Conservation (phyloP, 2,113 vertebrate genomes). For the Chaetops frenatus region DNA sequence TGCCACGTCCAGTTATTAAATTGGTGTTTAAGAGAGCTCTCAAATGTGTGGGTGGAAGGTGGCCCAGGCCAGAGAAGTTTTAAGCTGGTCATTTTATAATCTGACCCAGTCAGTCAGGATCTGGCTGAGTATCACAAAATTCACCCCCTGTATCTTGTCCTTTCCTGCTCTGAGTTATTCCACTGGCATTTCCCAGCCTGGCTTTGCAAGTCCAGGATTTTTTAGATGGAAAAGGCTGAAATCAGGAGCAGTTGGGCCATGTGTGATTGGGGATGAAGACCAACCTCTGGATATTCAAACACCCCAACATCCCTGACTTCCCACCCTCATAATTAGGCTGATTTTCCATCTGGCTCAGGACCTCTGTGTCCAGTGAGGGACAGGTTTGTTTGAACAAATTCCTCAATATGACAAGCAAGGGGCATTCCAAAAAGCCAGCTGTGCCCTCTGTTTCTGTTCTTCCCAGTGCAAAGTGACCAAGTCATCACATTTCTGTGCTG, state of each 20-base stretch:
- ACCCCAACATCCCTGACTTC: not conserved
- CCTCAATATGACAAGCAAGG: not conserved
- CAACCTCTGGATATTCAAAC: not conserved
- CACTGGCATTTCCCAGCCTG: not conserved
- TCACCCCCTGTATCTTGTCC: not conserved
- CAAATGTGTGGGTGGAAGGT: not conserved
- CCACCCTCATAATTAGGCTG: not conserved
- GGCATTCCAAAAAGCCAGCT: fast-evolving
- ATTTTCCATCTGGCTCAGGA: not conserved
- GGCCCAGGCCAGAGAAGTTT: not conserved
- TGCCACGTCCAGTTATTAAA: not conserved
- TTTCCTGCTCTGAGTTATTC: not conserved
- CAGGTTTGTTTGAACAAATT: not conserved
- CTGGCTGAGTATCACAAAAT: not conserved
- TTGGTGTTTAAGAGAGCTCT: not conserved
- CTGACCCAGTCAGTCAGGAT: not conserved
- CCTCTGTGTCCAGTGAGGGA: not conserved
- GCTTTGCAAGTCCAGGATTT: not conserved
- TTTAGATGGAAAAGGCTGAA: not conserved
- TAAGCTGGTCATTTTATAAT: not conserved
- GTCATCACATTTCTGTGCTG: not conserved
- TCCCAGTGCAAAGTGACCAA: not conserved
- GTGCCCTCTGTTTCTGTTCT: not conserved
- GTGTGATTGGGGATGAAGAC: not conserved
- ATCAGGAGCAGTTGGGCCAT: not conserved